Evolutionary conservation across 2,888 invertebrate species (phyloP).

Genomic region (Habrosyne pyritoides): DNA sequence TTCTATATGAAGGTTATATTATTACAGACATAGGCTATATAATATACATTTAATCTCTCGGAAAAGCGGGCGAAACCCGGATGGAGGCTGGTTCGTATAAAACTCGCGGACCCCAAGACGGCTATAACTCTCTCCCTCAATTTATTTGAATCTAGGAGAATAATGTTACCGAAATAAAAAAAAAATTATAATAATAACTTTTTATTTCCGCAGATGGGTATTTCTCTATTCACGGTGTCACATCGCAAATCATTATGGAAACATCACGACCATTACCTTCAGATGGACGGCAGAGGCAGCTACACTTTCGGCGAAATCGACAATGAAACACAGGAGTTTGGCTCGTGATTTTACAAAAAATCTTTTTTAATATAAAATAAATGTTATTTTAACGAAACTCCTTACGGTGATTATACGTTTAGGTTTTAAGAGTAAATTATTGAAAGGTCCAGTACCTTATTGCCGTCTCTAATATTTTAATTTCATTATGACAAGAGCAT

Average conservation of each 20-base stretch:
- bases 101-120: no score
- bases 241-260: constrained; percentile 98
- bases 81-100: no score
- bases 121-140: no score
- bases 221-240: constrained; percentile 98
- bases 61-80: no score
- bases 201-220: constrained; percentile 82
- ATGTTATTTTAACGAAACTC: neutral
- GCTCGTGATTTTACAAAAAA: constrained; percentile 87
- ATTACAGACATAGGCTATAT: no score
- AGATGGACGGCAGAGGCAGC: constrained; percentile 97
- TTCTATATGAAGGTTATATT: no score
- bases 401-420: neutral
- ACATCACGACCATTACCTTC: constrained; percentile 97
- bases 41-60: no score
- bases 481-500: no score
- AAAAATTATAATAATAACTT: neutral
- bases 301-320: constrained; percentile 95
- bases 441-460: no score
- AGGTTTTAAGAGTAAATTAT: neutral
- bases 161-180: no score
- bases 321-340: constrained; percentile 94
- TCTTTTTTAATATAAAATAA: constrained; percentile 1
- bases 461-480: no score
- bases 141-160: no score